Conservation (phyloP, 1,140 invertebrate species). For the Halesus radiatus region DNA sequence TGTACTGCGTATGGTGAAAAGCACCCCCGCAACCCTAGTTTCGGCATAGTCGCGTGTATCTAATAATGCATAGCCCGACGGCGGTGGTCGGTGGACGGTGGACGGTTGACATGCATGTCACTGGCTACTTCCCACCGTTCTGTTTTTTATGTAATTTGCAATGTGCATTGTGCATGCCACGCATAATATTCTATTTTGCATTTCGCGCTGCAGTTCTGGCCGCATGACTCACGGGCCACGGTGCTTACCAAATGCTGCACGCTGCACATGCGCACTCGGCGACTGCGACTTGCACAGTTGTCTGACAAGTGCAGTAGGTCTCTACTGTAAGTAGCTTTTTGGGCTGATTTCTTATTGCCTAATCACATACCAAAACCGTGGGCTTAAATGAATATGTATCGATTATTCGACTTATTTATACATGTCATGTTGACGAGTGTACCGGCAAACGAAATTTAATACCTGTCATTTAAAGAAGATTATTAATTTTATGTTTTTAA, state of each 20-base stretch:
- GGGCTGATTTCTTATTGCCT: background rate
- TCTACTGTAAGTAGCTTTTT: too few species aligned
- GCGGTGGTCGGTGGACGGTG: too few species aligned
- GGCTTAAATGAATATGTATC: too few species aligned
- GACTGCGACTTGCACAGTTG: too few species aligned
- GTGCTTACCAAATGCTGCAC: background rate
- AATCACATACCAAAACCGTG: background rate
- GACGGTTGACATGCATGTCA: slow-evolving; percentile 1
- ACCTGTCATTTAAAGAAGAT: too few species aligned
- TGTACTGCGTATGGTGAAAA: too few species aligned
- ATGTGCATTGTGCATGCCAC: slow-evolving; percentile 35
- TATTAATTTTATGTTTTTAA: too few species aligned
- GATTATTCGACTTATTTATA: too few species aligned
- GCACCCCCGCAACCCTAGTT: background rate
- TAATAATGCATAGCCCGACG: background rate
- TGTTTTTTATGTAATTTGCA: slow-evolving; percentile 38
- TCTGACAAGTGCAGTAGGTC: too few species aligned
- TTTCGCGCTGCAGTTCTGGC: slow-evolving; percentile 7
- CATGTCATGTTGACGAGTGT: too few species aligned
- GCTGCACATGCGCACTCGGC: background rate
- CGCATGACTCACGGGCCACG: slow-evolving; percentile 14
- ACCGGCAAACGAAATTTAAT: too few species aligned
- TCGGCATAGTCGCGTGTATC: background rate
- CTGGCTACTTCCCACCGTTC: background rate
- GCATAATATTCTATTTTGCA: slow-evolving; percentile 30